Conservation (phyloP, 2,113 vertebrate species). For the Narcine bancroftii region DNA sequence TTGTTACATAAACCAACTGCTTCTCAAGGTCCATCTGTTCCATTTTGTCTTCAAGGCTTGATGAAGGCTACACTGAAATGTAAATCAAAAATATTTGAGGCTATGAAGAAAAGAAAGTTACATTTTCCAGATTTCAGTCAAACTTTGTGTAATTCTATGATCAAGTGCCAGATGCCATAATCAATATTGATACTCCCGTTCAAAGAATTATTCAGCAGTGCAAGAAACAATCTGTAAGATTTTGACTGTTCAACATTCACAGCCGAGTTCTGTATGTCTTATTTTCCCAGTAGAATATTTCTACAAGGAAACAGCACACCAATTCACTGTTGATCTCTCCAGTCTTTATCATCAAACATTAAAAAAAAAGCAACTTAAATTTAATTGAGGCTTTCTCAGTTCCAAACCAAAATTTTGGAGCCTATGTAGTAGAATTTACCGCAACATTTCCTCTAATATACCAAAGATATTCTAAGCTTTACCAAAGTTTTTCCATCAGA, state of each 20-base stretch:
- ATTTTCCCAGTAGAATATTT: not conserved
- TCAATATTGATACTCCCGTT: not conserved
- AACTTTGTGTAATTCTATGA: not conserved
- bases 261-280: not conserved
- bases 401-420: not conserved
- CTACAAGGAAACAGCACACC: not conserved
- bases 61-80: not conserved
- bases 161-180: not conserved
- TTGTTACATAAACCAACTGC: constrained; percentile 24
- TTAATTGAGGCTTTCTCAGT: not conserved
- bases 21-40: constrained; percentile 26
- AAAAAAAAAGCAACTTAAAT: not conserved
- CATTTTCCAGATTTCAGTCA: constrained; percentile 3
- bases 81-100: not conserved
- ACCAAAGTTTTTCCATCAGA: too few relatives aligned
- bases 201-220: not conserved
- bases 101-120: not conserved
- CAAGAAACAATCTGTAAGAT: not conserved
- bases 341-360: not conserved
- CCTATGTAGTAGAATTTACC: not conserved
- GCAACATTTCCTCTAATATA: too few relatives aligned
- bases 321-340: not conserved
- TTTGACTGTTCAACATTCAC: not conserved
- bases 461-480: too few relatives aligned
- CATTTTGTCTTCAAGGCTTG: constrained; percentile 22